Percentiles rank a stretch among this genome's conserved stretches.
These are phyloP conservation scores for Drosophila tani DNA, from an alignment of 1,140 invertebrate genomes.

Conservation along the genomic window DNA sequence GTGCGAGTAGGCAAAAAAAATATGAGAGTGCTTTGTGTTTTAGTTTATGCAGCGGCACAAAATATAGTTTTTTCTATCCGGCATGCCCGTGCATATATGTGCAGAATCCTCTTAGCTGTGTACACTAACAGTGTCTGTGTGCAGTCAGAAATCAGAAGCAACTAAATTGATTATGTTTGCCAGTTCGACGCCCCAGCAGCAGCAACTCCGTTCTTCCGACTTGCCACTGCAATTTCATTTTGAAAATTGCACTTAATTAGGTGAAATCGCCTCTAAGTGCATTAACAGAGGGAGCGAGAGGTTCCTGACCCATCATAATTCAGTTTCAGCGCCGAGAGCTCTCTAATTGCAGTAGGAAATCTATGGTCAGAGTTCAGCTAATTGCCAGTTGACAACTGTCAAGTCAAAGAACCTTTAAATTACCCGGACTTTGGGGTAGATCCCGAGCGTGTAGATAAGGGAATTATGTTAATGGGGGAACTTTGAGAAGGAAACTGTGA, in stretches of 20 bases:
- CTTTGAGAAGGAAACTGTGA: slow-evolving; percentile 6
- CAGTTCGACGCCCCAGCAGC: not conserved
- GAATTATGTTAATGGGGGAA: slow-evolving; percentile 33
- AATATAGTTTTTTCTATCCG: slow-evolving; percentile 32
- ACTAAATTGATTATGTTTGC: slow-evolving; percentile 73
- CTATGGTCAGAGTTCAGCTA: slow-evolving; percentile 69
- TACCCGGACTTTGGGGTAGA: slow-evolving; percentile 23
- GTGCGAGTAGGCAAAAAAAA: slow-evolving; percentile 48
- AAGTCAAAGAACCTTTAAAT: slow-evolving; percentile 76
- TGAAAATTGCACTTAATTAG: slow-evolving; percentile 75
- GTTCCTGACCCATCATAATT: slow-evolving; percentile 35
- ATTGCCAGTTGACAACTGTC: slow-evolving; percentile 64
- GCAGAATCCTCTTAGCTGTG: slow-evolving; percentile 33
- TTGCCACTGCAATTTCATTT: slow-evolving; percentile 22
- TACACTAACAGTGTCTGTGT: slow-evolving; percentile 18
- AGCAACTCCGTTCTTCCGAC: slow-evolving; percentile 14
- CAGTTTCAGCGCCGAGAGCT: slow-evolving; percentile 17
- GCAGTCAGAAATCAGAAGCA: slow-evolving; percentile 73
- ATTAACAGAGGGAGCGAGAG: slow-evolving; percentile 23
- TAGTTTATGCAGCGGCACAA: slow-evolving; percentile 75
- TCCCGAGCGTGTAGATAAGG: slow-evolving; percentile 19
- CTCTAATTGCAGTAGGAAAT: slow-evolving; percentile 41
- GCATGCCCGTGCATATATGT: slow-evolving; percentile 33
- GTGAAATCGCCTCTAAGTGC: slow-evolving; percentile 43
- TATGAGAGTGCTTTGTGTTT: slow-evolving; percentile 51